Percentiles rank a stretch among this genome's conserved stretches.
phyloP scores from a whole-genome alignment of 2,113 vertebrate genomes.

The Ophiodon elongatus region DNA sequence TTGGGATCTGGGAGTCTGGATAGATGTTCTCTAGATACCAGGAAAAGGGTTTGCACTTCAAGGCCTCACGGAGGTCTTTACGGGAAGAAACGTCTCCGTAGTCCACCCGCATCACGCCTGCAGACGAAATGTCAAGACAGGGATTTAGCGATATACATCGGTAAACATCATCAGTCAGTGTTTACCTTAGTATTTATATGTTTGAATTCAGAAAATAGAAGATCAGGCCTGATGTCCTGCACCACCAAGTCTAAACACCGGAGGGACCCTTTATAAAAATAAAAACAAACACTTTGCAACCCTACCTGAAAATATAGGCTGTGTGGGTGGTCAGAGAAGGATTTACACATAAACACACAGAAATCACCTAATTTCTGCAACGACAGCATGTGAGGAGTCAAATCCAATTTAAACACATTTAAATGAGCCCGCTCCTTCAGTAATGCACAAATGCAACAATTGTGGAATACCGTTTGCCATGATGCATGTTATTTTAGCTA shows the following conservation, averaged over 20 bases:
- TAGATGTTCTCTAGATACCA: constrained; percentile 99
- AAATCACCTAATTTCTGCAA: constrained; percentile 5
- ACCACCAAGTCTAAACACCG: constrained; percentile 63
- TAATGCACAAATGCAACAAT: constrained; percentile 13
- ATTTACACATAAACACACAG: background rate
- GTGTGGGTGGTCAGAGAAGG: constrained; percentile 8
- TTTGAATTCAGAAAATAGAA: background rate
- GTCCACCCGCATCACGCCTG: constrained; percentile 97
- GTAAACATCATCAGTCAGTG: background rate
- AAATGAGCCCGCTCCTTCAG: constrained; percentile 19
- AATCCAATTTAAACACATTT: constrained; percentile 17
- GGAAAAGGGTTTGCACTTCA: constrained; percentile 95
- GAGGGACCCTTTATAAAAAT: constrained; percentile 59
- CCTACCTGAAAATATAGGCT: constrained; percentile 16
- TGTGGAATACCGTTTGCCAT: constrained; percentile 7
- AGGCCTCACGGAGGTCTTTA: constrained; percentile 89
- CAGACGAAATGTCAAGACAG: constrained; percentile 47
- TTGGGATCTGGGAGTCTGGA: constrained; percentile 97
- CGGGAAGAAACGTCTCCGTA: constrained; percentile 93
- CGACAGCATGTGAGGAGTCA: background rate
- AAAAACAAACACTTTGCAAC: background rate
- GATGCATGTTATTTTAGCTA: constrained; percentile 24
- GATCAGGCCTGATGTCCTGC: constrained; percentile 6
- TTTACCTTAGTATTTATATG: background rate
- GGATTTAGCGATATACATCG: background rate